Conservation (phyloP, 2,888 invertebrate genomes). For the Noctua janthina region DNA sequence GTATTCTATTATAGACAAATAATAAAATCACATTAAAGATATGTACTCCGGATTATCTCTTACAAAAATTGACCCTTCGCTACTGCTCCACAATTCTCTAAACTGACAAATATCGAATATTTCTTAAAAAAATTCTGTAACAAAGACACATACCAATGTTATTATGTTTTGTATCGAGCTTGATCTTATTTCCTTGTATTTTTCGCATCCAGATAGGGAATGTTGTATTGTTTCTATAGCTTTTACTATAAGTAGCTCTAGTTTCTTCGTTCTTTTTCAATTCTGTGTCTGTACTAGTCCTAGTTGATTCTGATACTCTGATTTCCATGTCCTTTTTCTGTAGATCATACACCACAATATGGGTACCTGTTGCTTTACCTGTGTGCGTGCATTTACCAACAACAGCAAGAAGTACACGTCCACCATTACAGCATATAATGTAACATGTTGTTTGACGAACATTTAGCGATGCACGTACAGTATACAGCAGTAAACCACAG, state of each 20-base stretch:
- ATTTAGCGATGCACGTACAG: conserved; percentile 42
- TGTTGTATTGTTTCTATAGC: neutral
- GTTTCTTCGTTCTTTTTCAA: neutral
- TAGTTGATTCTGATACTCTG: neutral
- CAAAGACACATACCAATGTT: neutral
- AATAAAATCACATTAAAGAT: too few species aligned
- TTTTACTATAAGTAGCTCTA: neutral
- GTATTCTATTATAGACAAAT: too few species aligned
- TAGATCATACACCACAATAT: neutral
- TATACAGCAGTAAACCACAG: conserved; percentile 6
- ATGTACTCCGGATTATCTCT: too few species aligned
- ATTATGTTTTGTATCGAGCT: neutral
- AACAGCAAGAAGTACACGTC: neutral
- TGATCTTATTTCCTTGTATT: neutral
- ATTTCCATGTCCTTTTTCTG: neutral
- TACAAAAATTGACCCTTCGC: too few species aligned
- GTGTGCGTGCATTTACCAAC: neutral
- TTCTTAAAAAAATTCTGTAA: neutral
- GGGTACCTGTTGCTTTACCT: too few species aligned
- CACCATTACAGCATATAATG: conserved; percentile 34
- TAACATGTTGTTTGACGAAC: conserved; percentile 53
- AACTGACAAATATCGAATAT: neutral
- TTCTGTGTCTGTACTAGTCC: neutral
- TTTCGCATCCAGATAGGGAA: neutral
- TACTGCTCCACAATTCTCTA: neutral